Base-by-base conservation (phyloP, 2,888 invertebrate genomes). In the Apotomis betuletana region DNA sequence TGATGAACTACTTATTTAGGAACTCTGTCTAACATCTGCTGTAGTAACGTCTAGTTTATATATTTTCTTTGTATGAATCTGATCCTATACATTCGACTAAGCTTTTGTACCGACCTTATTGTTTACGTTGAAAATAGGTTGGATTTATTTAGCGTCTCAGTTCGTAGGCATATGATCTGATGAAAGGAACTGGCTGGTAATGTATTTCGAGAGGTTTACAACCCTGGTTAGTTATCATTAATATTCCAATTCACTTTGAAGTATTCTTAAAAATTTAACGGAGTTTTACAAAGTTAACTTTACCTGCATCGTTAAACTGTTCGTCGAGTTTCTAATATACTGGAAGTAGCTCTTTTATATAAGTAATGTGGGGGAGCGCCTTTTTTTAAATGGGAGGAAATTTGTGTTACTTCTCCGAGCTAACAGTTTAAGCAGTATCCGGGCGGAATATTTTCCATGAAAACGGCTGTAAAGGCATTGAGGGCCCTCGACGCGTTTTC, bases 111-210 rank as follows among this genome's bases (percentile, higher is more conserved):
- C 41, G 13, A 59, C 59, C 44, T 5, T 44, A 15, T 57, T 41
- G 41, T 54, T 15, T 13, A 15, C 5, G 1, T 41, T 41, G 13
- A 52, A 59, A 49, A 49, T 54, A 59, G 52, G 12, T 70, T 54
- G 49, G 27, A 67, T 51, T 67, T n/a, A 55, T 52, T 62, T 61
- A 55, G 10, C 38, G 60, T n/a, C 44, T 60, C 60, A 13, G n/a
- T 55, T 75, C 68, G 52, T 68, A 77, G 71, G 57, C 67, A 70
- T 52, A 67, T 69, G 74, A 70, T 52, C 69, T 69, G 74, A 70
- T 70, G 73, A 72, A 61, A 67, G 38, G 67, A 61, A 59, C 64
- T 44, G 61, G 67, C 38, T 67, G 46, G 51, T 71, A 57, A 55
- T 57, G 44, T n/a, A 38, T 67, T 61, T 52, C 38, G 44, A 46